Base-by-base conservation (phyloP, 2,888 invertebrate genomes). In the Cryptus armator region DNA sequence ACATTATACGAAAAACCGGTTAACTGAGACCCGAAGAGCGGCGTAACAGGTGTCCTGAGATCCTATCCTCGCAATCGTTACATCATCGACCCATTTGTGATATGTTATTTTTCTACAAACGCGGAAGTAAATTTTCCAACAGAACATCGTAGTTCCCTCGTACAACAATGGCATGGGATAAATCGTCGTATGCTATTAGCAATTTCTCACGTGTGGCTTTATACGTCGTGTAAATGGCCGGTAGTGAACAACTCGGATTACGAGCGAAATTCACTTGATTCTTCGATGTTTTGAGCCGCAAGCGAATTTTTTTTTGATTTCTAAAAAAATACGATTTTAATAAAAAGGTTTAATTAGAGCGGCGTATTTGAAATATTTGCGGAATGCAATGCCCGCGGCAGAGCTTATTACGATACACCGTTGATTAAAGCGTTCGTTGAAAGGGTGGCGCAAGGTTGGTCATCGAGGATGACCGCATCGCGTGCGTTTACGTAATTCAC, bases 401-500 rank as follows among this genome's bases (percentile, higher is more conserved):
- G n/a, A 19, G 16, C 4, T 16, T 43, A 9, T 71, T 64, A 53
- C 48, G 51, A 81, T 77, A 32, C 16, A 44, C 29, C 16, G 37
- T 72, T 84, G 48, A 81, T 84, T 62, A 43, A 83, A 29, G 66
- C 29, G 67, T 74, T 81, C 37, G 71, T 59, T 70, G 59, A 78
- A 78, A 74, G 46, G 72, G 59, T 64, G 51, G 59, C 48, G 37
- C 79, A 44, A 81, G 78, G 64, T 64, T 82, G 46, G 48, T 75
- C 78, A 79, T 83, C 79, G 81, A 64, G 64, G 83, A 86, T 85
- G 83, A 84, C 67, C 71, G 67, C 86, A 86, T 86, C 86, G 76
- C 84, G 84, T 87, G 85, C 67, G 74, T 77, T 85, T 86, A 83
- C 86, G 83, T 84, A 87, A 51, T 79, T 84, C 51, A 48, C 24